Percentiles rank a stretch among this genome's conserved stretches.
Evolutionary conservation across 1,140 invertebrate genomes (phyloP).

Genomic region (Papilio aristodemus): DNA sequence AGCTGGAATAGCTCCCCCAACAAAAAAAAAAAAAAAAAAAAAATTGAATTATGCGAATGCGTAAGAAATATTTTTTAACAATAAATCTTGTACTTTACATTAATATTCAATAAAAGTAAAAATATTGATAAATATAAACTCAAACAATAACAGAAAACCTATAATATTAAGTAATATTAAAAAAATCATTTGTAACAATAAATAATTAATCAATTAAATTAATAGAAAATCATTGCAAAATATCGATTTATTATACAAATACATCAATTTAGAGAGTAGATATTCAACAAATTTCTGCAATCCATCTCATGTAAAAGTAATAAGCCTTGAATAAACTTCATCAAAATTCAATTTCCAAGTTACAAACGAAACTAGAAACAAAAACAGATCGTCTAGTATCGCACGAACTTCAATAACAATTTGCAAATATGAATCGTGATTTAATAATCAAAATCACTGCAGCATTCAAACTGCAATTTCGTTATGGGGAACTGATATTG

Average conservation of each 20-base stretch:
- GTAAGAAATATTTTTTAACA: too few species aligned
- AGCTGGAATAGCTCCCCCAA: too few species aligned
- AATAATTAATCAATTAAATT: neutral
- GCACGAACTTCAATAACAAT: conserved; percentile 50
- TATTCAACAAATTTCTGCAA: neutral
- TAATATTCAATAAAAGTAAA: too few species aligned
- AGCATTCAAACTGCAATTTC: conserved; percentile 72
- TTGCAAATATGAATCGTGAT: conserved; percentile 67
- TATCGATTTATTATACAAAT: too few species aligned
- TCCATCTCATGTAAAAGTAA: too few species aligned
- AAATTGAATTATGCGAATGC: too few species aligned
- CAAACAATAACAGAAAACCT: too few species aligned
- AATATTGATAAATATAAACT: too few species aligned
- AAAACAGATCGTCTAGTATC: conserved; percentile 30
- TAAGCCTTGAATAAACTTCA: neutral
- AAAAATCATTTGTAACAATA: too few species aligned
- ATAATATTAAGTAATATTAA: too few species aligned
- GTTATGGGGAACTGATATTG: conserved; percentile 70
- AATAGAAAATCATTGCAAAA: neutral
- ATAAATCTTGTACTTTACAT: too few species aligned
- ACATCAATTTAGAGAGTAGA: neutral
- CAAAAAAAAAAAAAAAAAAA: too few species aligned
- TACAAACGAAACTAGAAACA: conserved; percentile 32
- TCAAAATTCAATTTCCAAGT: conserved; percentile 12
- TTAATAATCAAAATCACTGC: conserved; percentile 75